A percentile compares a stretch with the other conserved stretches of the same genome.
These are phyloP conservation scores for Neoscelio sp. DNA, from an alignment of 2,888 invertebrate species.

Conservation along the genomic window DNA sequence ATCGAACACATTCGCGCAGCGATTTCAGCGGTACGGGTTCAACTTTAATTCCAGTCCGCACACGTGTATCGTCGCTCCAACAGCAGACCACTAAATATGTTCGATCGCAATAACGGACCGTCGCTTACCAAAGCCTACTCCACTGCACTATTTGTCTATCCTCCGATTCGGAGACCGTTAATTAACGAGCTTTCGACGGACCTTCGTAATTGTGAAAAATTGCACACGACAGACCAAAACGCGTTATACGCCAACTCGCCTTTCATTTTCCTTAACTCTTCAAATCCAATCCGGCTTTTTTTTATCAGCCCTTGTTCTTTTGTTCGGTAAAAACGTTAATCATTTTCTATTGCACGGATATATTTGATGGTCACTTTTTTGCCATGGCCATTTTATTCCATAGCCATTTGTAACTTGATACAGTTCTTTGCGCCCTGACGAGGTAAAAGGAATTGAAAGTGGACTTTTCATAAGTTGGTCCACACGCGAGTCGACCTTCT, in stretches of 20 bases:
- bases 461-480: too few relatives aligned
- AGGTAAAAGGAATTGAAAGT: too few relatives aligned
- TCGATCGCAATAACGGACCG: conserved; percentile 66
- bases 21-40: conserved; percentile 62
- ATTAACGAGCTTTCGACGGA: conserved; percentile 70
- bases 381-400: conserved; percentile 13
- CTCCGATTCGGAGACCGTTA: conserved; percentile 69
- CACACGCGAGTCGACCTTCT: too few relatives aligned
- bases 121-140: conserved; percentile 59
- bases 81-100: conserved; percentile 67
- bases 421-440: too few relatives aligned
- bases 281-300: too few relatives aligned
- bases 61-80: conserved; percentile 60
- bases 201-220: conserved; percentile 58
- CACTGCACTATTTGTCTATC: conserved; percentile 68
- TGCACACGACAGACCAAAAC: conserved; percentile 31
- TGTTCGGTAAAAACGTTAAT: conserved; percentile 18
- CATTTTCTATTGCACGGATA: conserved; percentile 9
- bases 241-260: conserved; percentile 9
- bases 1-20: conserved; percentile 66
- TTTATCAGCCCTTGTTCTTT: not conserved
- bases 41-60: conserved; percentile 67
- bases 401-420: conserved; percentile 5
- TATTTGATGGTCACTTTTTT: conserved; percentile 9
- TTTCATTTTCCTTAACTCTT: conserved; percentile 32